phyloP scores from a whole-genome alignment of 2,113 vertebrate species.

The Falco punctatus region DNA sequence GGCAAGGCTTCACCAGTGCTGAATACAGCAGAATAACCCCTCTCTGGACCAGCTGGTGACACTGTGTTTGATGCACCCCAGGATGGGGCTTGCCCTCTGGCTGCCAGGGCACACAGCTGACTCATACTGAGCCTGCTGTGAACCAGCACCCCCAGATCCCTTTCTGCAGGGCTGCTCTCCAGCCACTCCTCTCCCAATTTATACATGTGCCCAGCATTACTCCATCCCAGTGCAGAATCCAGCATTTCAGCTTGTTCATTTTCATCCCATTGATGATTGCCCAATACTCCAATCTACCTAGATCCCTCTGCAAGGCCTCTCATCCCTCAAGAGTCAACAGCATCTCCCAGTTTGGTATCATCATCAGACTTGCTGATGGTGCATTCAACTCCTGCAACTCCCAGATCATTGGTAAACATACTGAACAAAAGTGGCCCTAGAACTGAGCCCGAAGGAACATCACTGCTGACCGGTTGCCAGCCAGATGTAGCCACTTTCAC shows the following conservation, averaged over 20 bases:
- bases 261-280: background rate
- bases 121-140: background rate
- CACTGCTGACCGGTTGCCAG: background rate
- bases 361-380: too few species aligned
- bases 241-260: background rate
- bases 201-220: background rate
- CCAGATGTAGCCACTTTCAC: too few species aligned
- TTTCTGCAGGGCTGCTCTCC: background rate
- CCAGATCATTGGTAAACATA: background rate
- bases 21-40: too few species aligned
- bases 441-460: background rate
- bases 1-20: too few species aligned
- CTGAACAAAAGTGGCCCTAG: background rate
- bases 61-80: too few species aligned
- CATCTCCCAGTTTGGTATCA: background rate
- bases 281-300: background rate
- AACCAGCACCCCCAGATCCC: background rate
- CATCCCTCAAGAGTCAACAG: background rate
- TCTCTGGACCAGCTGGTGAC: too few species aligned
- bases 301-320: background rate
- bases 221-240: background rate
- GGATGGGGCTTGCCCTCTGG: too few species aligned
- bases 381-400: background rate
- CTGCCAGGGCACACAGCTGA: too few species aligned
- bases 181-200: too few species aligned